Conservation (phyloP, 2,797 vertebrate genomes). For the Rhincodon typus region DNA sequence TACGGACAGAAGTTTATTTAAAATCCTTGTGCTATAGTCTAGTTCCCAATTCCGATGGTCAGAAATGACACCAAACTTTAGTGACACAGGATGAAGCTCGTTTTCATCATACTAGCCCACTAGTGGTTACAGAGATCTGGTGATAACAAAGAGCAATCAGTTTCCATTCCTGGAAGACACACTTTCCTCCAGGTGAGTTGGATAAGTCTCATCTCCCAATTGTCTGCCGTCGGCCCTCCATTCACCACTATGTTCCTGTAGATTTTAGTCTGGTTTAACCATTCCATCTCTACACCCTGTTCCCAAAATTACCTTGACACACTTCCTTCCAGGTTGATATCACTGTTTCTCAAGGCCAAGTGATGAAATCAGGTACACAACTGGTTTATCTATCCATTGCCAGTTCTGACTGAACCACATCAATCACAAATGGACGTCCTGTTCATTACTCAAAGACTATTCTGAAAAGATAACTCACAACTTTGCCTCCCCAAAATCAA, state of each 20-base stretch:
- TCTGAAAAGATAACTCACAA: no score
- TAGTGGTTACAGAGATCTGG: neutral
- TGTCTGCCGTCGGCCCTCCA: neutral
- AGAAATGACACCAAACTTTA: neutral
- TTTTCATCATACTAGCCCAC: neutral
- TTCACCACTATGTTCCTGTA: neutral
- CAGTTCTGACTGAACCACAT: no score
- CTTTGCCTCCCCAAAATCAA: no score
- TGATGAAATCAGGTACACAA: no score
- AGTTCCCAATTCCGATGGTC: neutral
- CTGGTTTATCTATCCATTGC: no score
- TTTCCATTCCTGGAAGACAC: neutral
- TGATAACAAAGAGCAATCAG: neutral
- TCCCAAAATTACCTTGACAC: neutral
- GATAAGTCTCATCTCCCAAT: neutral
- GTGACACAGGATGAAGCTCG: neutral
- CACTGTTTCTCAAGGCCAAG: no score
- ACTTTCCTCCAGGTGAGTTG: no score
- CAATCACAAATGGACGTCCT: no score
- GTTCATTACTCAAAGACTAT: no score
- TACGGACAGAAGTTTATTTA: neutral
- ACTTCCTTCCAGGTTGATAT: no score
- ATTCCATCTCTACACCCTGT: no score
- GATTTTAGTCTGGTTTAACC: neutral
- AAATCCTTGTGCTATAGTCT: neutral